Percentiles rank a stretch among this genome's conserved stretches.
Evolutionary conservation across 2,888 invertebrate species (phyloP).

Genomic region (Hypomecis punctinalis): DNA sequence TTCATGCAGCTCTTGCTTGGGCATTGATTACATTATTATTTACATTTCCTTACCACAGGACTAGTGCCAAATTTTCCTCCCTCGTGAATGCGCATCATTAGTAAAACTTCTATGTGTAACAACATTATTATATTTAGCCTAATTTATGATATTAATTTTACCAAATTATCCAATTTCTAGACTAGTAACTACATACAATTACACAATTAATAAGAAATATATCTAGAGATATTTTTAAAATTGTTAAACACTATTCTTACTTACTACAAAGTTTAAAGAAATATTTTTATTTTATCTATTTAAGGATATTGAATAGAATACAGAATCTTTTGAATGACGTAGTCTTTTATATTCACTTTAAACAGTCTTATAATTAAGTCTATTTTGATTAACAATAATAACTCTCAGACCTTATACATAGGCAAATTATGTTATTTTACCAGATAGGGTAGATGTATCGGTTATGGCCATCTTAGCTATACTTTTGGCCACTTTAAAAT

Average conservation of each 20-base stretch:
- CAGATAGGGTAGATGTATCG: too few species aligned
- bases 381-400: not conserved
- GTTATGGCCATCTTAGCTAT: too few species aligned
- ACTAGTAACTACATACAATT: not conserved
- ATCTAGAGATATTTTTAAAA: too few species aligned
- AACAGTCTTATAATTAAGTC: conserved; percentile 17
- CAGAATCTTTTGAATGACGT: not conserved
- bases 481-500: too few species aligned
- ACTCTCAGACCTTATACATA: conserved; percentile 2
- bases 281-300: not conserved
- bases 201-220: not conserved
- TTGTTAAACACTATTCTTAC: too few species aligned
- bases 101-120: not conserved
- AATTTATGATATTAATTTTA: too few species aligned
- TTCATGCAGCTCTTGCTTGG: too few species aligned
- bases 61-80: not conserved
- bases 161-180: too few species aligned
- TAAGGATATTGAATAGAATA: not conserved
- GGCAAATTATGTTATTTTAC: too few species aligned
- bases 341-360: conserved; percentile 4
- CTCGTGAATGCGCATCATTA: not conserved
- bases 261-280: not conserved
- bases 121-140: not conserved
- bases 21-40: too few species aligned
- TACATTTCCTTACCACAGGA: too few species aligned